phyloP scores from a whole-genome alignment of 92 coral and sea anemone species.

The Paramuricea clavata region DNA sequence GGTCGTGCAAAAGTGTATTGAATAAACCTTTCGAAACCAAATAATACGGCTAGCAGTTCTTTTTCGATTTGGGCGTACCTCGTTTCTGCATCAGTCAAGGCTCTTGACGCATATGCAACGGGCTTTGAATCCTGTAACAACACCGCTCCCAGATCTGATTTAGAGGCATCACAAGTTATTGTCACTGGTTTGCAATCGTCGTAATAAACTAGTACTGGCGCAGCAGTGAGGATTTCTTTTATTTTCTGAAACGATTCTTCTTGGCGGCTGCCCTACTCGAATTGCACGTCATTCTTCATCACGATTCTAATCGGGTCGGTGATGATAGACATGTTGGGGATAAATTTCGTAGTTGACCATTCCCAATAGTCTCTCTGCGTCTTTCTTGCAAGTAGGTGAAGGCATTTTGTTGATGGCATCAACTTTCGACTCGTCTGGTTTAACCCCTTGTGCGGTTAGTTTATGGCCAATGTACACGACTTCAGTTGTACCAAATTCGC shows the following conservation, averaged over 20 bases:
- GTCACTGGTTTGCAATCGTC: conserved; percentile 21
- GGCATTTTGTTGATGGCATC: conserved; percentile 49
- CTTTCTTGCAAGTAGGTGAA: conserved; percentile 25
- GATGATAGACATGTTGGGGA: conserved; percentile 10
- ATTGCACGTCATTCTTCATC: conserved; percentile 14
- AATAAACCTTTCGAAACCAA: conserved; percentile 65
- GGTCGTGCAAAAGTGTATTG: conserved; percentile 65
- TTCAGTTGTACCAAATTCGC: too few relatives aligned
- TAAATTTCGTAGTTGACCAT: conserved; percentile 7
- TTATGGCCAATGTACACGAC: background rate
- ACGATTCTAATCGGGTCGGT: conserved; percentile 24
- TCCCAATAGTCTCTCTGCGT: background rate
- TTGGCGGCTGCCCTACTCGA: conserved; percentile 25
- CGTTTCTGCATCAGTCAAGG: conserved; percentile 65
- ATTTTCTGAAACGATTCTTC: conserved; percentile 1
- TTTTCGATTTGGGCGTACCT: conserved; percentile 59
- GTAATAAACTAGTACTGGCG: conserved; percentile 32
- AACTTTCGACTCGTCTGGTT: background rate
- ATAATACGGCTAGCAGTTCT: background rate
- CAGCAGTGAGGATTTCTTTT: conserved; percentile 25
- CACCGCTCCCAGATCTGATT: conserved; percentile 29
- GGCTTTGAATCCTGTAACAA: conserved; percentile 39
- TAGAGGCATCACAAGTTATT: conserved; percentile 25
- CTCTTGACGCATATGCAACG: conserved; percentile 57
- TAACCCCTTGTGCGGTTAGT: background rate